Base-by-base conservation (phyloP, 2,113 vertebrate genomes). In the Sorex fumeus region DNA sequence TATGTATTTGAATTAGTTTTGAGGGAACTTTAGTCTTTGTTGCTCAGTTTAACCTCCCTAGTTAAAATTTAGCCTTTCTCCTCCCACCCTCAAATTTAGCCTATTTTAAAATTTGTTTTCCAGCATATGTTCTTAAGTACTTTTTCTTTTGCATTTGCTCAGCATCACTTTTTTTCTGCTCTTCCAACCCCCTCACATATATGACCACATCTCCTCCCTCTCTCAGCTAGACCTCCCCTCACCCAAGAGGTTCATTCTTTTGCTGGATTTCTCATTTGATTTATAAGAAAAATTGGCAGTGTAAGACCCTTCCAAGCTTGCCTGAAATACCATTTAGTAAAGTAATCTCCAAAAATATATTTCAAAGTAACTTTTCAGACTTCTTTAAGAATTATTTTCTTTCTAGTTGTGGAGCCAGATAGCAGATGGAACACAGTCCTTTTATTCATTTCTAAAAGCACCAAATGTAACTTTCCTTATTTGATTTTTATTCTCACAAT, bases 341-440 rank as follows among this genome's bases (percentile, higher is more conserved):
- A 93, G 71, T 75, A 79, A 67, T n/a, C 18, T 11, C 92, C 64
- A 78, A 79, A 92, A 25, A 81, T 50, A 90, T 53, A 93, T 89
- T 84, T 88, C 60, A 93, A 95, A 72, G 90, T 88, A 93, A 53
- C 83, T 86, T 89, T 57, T 66, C 30, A 2, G 0, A 50, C 96
- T 89, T 85, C 62, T 82, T 96, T 80, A 36, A 94, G 71, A 84
- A 88, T 78, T 83, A 40, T 95, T 96, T 95, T 92, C 53, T 97
- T 92, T 97, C 90, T 95, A 96, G 53, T 95, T 92, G 93, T 87
- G 94, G 96, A 95, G 0, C 32, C 7, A 95, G 47, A 97, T 74
- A 93, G 72, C 93, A 88, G 91, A 95, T 94, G 1, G 94, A 94
- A 95, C 87, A 50, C 93, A 90, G 9, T 10, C 47, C 47, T 50